phyloP scores from a whole-genome alignment of 2,888 invertebrate species.

The Pandemis corylana region DNA sequence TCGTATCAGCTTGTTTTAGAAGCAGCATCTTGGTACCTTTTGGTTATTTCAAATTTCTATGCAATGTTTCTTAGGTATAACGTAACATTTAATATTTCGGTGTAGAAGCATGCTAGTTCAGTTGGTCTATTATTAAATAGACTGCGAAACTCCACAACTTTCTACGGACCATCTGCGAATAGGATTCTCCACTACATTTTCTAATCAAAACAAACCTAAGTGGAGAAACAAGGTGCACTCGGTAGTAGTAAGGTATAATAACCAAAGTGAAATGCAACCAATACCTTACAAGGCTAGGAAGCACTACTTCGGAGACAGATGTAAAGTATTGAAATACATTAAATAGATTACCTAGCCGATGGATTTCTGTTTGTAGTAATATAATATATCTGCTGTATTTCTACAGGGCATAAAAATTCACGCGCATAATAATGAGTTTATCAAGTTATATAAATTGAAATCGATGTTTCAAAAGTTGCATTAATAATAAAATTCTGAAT shows the following conservation, averaged over 20 bases:
- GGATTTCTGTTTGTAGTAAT: not conserved
- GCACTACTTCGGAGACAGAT: constrained; percentile 53
- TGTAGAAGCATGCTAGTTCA: not conserved
- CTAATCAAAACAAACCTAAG: constrained; percentile 6
- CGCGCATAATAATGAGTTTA: too few relatives aligned
- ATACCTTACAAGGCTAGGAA: constrained; percentile 61
- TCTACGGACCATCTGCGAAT: constrained; percentile 8
- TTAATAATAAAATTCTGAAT: too few relatives aligned
- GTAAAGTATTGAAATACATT: constrained; percentile 55
- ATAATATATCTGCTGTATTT: too few relatives aligned
- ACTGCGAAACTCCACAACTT: not conserved
- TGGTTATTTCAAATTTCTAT: not conserved
- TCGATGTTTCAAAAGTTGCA: too few relatives aligned
- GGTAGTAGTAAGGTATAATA: constrained; percentile 48
- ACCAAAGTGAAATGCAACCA: constrained; percentile 59
- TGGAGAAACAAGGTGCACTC: constrained; percentile 55
- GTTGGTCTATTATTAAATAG: not conserved
- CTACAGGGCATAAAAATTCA: too few relatives aligned
- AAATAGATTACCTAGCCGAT: too few relatives aligned
- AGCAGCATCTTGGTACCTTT: too few relatives aligned
- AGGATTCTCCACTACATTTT: constrained; percentile 7
- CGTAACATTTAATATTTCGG: not conserved
- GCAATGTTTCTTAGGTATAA: not conserved
- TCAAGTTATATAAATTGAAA: too few relatives aligned
- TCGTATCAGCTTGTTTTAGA: too few relatives aligned